Percentiles rank a stretch among this genome's conserved stretches.
Evolutionary conservation across 1,140 invertebrate genomes (phyloP).

Genomic region (Mizuhopecten yessoensis): DNA sequence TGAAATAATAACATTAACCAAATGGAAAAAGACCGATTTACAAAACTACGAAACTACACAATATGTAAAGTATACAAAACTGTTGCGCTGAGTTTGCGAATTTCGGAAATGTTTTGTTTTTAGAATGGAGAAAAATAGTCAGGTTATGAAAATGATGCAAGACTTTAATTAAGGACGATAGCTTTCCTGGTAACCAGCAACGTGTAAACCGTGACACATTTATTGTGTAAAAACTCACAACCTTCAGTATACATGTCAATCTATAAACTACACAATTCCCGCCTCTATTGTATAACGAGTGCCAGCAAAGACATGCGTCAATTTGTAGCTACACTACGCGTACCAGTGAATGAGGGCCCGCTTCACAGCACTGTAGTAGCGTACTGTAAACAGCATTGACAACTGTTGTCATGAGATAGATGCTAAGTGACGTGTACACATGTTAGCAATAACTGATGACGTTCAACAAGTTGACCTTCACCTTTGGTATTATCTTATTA

Average conservation of each 20-base stretch:
- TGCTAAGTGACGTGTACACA: conserved; percentile 22
- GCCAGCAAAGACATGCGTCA: not conserved
- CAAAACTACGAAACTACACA: not conserved
- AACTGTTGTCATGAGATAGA: not conserved
- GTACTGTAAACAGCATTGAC: not conserved
- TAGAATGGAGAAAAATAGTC: too few species aligned
- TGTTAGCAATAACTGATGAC: conserved; percentile 27
- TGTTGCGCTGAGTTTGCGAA: too few species aligned
- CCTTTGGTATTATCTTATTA: not conserved
- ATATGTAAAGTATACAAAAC: too few species aligned
- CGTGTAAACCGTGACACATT: not conserved
- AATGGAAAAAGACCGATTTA: too few species aligned
- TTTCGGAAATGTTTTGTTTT: not conserved
- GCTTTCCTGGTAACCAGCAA: not conserved
- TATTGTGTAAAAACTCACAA: not conserved
- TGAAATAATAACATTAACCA: too few species aligned
- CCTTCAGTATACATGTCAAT: conserved; percentile 3
- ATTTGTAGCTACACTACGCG: not conserved
- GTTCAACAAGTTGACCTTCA: conserved; percentile 1
- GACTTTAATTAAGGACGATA: not conserved
- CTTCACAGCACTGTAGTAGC: not conserved
- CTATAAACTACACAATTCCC: not conserved
- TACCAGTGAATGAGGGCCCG: not conserved
- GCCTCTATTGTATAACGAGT: not conserved
- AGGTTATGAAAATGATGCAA: not conserved